Conservation (phyloP, 2,797 vertebrate species). For the Anas bernieri region DNA sequence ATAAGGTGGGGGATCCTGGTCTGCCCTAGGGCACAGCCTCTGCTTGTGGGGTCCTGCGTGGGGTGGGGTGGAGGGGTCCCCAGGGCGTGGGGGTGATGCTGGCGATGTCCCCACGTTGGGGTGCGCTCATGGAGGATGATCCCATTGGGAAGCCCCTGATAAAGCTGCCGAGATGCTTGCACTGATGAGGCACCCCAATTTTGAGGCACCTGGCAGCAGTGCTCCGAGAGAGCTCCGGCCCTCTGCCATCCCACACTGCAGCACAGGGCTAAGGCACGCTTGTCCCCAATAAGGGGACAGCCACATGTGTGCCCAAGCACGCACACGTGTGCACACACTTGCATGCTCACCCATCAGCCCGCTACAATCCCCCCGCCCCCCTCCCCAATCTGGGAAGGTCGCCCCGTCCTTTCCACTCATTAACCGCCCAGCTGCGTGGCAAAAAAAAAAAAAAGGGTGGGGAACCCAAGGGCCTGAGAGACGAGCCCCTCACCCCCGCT, state of each 20-base stretch:
- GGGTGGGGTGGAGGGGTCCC: not conserved
- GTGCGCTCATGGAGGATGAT: constrained; percentile 35
- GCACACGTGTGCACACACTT: constrained; percentile 18
- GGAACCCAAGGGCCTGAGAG: not conserved
- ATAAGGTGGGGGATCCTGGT: too few species aligned
- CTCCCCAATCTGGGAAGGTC: constrained; percentile 16
- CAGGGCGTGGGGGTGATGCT: accelerated
- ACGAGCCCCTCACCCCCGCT: not conserved
- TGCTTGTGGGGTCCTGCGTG: not conserved
- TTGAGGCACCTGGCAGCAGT: not conserved
- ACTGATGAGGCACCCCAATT: constrained; percentile 31
- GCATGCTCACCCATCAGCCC: not conserved
- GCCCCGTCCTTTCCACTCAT: constrained; percentile 20
- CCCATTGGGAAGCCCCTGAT: not conserved
- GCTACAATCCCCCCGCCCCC: not conserved
- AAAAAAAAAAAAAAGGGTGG: not conserved
- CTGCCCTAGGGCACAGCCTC: not conserved
- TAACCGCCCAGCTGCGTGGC: not conserved
- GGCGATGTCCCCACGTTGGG: not conserved
- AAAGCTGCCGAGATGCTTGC: not conserved
- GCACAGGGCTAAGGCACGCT: not conserved
- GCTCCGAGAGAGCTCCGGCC: accelerated
- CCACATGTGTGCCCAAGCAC: constrained; percentile 28
- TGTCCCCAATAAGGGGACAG: not conserved
- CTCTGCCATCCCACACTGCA: not conserved